These are phyloP conservation scores for Callipepla squamata DNA, from an alignment of 2,113 vertebrate genomes.

Conservation along the genomic window DNA sequence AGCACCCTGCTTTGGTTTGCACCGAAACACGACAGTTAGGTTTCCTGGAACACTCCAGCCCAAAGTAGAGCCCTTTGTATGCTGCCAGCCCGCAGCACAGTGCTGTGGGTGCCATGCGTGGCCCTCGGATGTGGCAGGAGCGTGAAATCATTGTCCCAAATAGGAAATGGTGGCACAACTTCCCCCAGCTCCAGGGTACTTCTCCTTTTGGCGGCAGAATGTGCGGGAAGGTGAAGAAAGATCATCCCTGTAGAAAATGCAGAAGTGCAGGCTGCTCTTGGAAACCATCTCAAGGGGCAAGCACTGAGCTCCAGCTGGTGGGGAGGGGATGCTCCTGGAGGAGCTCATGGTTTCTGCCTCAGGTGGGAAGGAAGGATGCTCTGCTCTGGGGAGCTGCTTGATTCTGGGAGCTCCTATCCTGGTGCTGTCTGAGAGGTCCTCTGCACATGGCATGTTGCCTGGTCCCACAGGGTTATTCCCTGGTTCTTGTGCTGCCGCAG, in stretches of 20 bases:
- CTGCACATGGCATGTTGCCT: fast-evolving
- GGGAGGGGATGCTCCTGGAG: neutral
- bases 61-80: neutral
- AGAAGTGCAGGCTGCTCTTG: constrained; percentile 6
- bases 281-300: neutral
- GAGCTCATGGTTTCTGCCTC: neutral
- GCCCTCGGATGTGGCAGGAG: constrained; percentile 44
- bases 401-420: fast-evolving
- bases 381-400: fast-evolving
- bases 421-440: neutral
- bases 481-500: neutral
- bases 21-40: neutral
- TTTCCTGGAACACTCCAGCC: constrained; percentile 39
- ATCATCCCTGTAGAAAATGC: constrained; percentile 1
- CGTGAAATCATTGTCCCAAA: constrained; percentile 41
- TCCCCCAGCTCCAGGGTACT: constrained; percentile 14
- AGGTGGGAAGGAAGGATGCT: neutral
- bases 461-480: neutral
- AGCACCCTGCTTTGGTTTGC: neutral
- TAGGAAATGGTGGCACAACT: constrained; percentile 54
- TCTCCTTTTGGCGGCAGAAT: neutral
- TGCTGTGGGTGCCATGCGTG: neutral
- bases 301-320: fast-evolving
- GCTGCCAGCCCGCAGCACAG: neutral
- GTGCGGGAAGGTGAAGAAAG: constrained; percentile 13